phyloP scores from a whole-genome alignment of 1,140 invertebrate species.

The Drosophila lacteicornis region DNA sequence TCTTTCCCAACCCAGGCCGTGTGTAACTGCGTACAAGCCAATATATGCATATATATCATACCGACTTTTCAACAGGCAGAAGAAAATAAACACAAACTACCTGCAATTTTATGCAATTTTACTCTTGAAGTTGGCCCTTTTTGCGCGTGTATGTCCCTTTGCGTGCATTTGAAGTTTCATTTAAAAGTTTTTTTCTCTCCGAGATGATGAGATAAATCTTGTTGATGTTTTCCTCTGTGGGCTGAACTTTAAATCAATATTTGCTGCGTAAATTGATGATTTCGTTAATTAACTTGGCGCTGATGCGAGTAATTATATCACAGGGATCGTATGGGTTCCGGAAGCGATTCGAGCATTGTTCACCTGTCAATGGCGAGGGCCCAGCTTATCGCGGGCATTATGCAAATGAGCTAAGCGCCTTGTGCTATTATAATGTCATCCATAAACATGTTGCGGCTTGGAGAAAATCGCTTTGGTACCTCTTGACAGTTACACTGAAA shows the following conservation, averaged over 20 bases:
- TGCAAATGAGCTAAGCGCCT: constrained; percentile 14
- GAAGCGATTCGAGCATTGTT: neutral
- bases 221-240: constrained; percentile 9
- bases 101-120: constrained; percentile 52
- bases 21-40: constrained; percentile 5
- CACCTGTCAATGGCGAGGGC: constrained; percentile 8
- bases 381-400: constrained; percentile 23
- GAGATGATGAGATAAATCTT: constrained; percentile 37
- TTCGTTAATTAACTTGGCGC: constrained; percentile 55
- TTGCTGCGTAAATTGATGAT: constrained; percentile 31
- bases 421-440: constrained; percentile 13
- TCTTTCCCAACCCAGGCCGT: constrained; percentile 8
- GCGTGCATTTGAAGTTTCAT: constrained; percentile 52
- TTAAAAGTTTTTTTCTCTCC: constrained; percentile 30
- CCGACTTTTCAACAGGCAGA: constrained; percentile 7
- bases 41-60: neutral
- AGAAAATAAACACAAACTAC: constrained; percentile 45
- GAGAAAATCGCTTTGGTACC: neutral
- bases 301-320: constrained; percentile 30
- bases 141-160: neutral
- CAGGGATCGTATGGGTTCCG: constrained; percentile 1
- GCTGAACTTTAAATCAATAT: constrained; percentile 57
- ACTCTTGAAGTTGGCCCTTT: constrained; percentile 5
- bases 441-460: constrained; percentile 1
- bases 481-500: neutral